Conservation (phyloP, 2,888 invertebrate genomes). For the Folsomia manolachei region DNA sequence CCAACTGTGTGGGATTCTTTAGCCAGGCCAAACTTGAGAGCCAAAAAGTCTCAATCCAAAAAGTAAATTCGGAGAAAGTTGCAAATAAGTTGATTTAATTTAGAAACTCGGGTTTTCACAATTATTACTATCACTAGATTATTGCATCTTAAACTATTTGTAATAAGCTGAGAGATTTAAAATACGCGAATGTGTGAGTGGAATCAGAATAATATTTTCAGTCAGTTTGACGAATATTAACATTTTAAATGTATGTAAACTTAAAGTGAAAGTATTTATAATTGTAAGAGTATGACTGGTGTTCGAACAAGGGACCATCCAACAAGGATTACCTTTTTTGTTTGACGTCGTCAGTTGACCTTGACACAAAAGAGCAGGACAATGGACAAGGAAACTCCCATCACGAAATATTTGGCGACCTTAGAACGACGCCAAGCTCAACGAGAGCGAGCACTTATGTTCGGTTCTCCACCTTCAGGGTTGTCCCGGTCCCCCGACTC, state of each 20-base stretch:
- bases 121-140: too few species aligned
- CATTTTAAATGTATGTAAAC: not conserved
- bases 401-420: constrained; percentile 42
- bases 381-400: constrained; percentile 42
- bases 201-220: not conserved
- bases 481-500: constrained; percentile 6
- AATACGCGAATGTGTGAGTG: too few species aligned
- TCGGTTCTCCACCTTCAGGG: not conserved
- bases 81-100: too few species aligned
- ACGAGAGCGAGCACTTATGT: not conserved
- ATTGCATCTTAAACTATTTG: too few species aligned
- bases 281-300: not conserved
- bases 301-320: not conserved
- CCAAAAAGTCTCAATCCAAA: too few species aligned
- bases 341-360: not conserved
- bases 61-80: too few species aligned
- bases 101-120: too few species aligned
- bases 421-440: constrained; percentile 1
- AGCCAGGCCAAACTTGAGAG: too few species aligned
- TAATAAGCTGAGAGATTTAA: too few species aligned
- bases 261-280: not conserved
- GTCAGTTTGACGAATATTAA: not conserved
- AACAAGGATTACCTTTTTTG: not conserved
- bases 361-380: not conserved
- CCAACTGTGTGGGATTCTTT: too few species aligned